phyloP scores from a whole-genome alignment of 2,797 vertebrate genomes.

The Neosilurus hyrtlii region DNA sequence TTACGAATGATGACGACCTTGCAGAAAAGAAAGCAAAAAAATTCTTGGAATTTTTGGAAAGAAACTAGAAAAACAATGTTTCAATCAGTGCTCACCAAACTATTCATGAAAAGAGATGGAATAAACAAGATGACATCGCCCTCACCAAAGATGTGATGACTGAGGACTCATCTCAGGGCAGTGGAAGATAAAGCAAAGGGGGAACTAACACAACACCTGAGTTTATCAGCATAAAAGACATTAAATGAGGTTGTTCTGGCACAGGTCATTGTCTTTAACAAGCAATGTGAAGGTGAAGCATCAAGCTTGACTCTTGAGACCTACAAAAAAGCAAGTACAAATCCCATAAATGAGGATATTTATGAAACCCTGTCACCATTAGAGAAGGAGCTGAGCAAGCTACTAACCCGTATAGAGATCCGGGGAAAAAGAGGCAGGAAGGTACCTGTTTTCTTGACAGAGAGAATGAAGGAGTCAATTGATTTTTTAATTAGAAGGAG shows the following conservation, averaged over 20 bases:
- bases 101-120: constrained; percentile 27
- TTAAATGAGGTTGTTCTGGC: not conserved
- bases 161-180: not conserved
- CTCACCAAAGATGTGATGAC: constrained; percentile 21
- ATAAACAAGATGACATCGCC: constrained; percentile 31
- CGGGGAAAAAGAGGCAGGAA: not conserved
- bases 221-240: not conserved
- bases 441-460: not conserved
- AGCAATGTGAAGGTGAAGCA: not conserved
- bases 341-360: not conserved
- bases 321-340: not conserved
- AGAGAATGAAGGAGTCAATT: not conserved
- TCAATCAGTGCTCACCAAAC: constrained; percentile 30
- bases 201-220: not conserved
- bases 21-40: constrained; percentile 36
- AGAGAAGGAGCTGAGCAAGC: not conserved
- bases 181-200: not conserved
- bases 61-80: constrained; percentile 20
- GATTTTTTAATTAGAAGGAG: not conserved
- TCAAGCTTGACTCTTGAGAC: not conserved
- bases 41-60: constrained; percentile 9
- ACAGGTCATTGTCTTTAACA: not conserved
- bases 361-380: not conserved
- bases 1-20: constrained; percentile 20
- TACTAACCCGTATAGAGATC: not conserved